Evolutionary conservation across 2,888 invertebrate genomes (phyloP).

Genomic region (Orthonevra nobilis): DNA sequence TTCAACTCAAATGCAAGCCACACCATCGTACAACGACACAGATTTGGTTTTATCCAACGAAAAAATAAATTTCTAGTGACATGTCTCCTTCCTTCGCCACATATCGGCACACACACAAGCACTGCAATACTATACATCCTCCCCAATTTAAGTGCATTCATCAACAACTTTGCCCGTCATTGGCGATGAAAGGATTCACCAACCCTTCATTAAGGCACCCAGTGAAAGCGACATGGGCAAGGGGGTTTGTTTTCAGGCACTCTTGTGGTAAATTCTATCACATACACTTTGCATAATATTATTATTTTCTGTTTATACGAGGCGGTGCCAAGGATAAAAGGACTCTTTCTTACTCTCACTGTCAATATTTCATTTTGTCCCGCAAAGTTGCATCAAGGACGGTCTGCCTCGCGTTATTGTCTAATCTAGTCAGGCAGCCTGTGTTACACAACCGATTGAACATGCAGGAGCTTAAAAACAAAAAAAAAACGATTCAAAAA

Average conservation of each 20-base stretch:
- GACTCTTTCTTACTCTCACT: conserved; percentile 3
- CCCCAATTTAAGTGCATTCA: conserved; percentile 58
- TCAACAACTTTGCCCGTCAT: conserved; percentile 42
- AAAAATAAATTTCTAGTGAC: conserved; percentile 52
- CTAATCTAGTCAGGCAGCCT: conserved; percentile 51
- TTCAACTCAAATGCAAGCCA: conserved; percentile 29
- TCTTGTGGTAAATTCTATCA: conserved; percentile 61
- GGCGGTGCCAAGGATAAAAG: neutral
- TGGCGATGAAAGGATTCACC: conserved; percentile 40
- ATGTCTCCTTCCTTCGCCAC: conserved; percentile 12
- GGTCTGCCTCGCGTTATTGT: conserved; percentile 42
- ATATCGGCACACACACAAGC: neutral
- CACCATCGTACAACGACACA: too few species aligned
- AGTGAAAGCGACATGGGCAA: neutral
- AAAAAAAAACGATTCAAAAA: neutral
- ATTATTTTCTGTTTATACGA: conserved; percentile 60
- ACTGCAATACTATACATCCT: neutral
- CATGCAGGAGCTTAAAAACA: too few species aligned
- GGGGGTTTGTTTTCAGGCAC: conserved; percentile 10
- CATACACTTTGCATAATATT: conserved; percentile 66
- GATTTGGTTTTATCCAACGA: too few species aligned
- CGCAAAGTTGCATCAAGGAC: conserved; percentile 41
- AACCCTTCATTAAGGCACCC: conserved; percentile 54
- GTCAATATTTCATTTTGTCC: conserved; percentile 35
- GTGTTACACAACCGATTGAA: conserved; percentile 20